Evolutionary conservation across 2,113 vertebrate genomes (phyloP).

Genomic region (Cynopterus brachyotis): DNA sequence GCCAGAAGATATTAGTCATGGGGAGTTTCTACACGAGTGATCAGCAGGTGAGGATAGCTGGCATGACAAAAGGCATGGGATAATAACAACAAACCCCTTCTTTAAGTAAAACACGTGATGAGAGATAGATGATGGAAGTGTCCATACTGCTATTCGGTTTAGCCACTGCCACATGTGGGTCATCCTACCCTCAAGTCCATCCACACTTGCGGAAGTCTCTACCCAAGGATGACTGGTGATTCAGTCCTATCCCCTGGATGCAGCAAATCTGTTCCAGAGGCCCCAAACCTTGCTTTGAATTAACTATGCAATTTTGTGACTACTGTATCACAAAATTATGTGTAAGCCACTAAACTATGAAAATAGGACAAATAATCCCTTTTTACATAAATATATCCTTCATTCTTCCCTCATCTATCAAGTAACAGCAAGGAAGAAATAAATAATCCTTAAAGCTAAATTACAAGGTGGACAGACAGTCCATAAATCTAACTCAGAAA

Average conservation of each 20-base stretch:
- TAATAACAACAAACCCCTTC: neutral
- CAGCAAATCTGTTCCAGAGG: neutral
- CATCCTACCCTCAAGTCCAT: neutral
- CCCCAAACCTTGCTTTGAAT: neutral
- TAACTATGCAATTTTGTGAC: neutral
- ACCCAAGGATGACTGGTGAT: neutral
- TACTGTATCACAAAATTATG: neutral
- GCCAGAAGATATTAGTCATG: neutral
- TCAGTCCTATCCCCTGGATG: neutral
- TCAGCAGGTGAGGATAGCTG: neutral
- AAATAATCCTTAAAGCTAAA: constrained; percentile 1
- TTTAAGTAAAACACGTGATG: neutral
- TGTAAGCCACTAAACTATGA: neutral
- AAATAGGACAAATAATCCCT: neutral
- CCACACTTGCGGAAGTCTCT: neutral
- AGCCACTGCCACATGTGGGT: neutral
- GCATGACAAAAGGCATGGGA: neutral
- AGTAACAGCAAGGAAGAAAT: constrained; percentile 3
- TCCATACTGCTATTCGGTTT: neutral
- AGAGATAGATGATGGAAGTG: neutral
- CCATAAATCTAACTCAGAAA: neutral
- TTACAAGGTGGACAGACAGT: neutral
- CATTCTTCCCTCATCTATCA: neutral
- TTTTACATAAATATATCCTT: constrained; percentile 18
- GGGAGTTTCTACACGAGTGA: neutral